Evolutionary conservation across 23 tunicate species (phyloP).

Genomic region (Phallusia fumigata): DNA sequence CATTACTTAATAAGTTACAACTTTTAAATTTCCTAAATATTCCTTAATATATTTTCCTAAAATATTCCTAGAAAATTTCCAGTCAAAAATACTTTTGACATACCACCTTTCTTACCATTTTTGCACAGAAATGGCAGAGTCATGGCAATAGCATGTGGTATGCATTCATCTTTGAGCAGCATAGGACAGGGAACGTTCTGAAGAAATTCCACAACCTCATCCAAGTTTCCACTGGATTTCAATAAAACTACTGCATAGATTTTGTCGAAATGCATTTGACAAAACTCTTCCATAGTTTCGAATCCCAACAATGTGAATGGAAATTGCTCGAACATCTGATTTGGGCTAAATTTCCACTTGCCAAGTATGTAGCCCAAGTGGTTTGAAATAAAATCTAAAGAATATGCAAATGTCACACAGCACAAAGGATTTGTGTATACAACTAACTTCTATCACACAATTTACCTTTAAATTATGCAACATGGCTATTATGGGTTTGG

Average conservation of each 20-base stretch:
- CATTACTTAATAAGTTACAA: no score
- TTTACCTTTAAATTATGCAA: no score
- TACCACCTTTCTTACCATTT: not conserved
- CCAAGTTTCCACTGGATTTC: not conserved
- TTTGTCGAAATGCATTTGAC: not conserved
- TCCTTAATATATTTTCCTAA: no score
- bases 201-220: not conserved
- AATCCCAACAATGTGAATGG: not conserved
- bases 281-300: not conserved
- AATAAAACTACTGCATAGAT: not conserved
- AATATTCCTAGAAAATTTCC: no score
- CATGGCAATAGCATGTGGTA: constrained; percentile 7
- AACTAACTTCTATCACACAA: no score
- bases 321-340: not conserved
- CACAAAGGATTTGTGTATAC: no score
- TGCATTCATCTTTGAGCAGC: not conserved
- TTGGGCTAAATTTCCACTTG: not conserved
- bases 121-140: not conserved
- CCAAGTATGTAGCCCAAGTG: not conserved
- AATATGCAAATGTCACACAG: not conserved
- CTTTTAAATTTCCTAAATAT: no score
- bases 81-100: no score
- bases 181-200: not conserved
- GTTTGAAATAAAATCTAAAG: not conserved
- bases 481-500: no score